These are phyloP conservation scores for Perizoma affinitatum DNA, from an alignment of 2,888 invertebrate species.

Conservation along the genomic window DNA sequence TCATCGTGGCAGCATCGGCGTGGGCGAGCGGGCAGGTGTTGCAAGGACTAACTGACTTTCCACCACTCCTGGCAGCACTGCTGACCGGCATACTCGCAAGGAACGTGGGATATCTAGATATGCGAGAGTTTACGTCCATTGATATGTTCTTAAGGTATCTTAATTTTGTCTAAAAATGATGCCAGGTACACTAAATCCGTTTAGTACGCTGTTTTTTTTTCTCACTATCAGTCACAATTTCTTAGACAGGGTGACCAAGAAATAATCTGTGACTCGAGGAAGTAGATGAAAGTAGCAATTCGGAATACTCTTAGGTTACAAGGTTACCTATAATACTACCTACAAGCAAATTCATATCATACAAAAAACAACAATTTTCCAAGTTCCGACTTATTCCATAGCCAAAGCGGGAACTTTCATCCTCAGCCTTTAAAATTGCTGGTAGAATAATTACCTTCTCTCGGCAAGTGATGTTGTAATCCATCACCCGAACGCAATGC, in stretches of 20 bases:
- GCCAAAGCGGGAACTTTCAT: not conserved
- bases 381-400: too few species aligned
- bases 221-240: not conserved
- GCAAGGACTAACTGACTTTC: slow-evolving; percentile 60
- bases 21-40: slow-evolving; percentile 65
- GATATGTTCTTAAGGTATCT: slow-evolving; percentile 62
- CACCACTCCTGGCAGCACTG: slow-evolving; percentile 67
- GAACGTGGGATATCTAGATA: slow-evolving; percentile 66
- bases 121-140: slow-evolving; percentile 63
- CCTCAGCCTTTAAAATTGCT: not conserved
- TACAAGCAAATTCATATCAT: too few species aligned
- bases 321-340: too few species aligned
- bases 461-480: not conserved
- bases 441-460: slow-evolving; percentile 4
- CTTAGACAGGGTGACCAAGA: not conserved
- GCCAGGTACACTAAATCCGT: too few species aligned
- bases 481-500: not conserved
- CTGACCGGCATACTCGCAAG: slow-evolving; percentile 69
- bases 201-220: not conserved
- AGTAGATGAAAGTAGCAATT: too few species aligned
- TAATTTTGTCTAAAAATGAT: too few species aligned
- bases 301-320: too few species aligned
- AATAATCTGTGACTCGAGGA: too few species aligned
- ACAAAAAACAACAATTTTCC: too few species aligned
- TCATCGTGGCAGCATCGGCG: slow-evolving; percentile 56